phyloP scores from a whole-genome alignment of 2,888 invertebrate genomes.

The Agrochola lychnidis region DNA sequence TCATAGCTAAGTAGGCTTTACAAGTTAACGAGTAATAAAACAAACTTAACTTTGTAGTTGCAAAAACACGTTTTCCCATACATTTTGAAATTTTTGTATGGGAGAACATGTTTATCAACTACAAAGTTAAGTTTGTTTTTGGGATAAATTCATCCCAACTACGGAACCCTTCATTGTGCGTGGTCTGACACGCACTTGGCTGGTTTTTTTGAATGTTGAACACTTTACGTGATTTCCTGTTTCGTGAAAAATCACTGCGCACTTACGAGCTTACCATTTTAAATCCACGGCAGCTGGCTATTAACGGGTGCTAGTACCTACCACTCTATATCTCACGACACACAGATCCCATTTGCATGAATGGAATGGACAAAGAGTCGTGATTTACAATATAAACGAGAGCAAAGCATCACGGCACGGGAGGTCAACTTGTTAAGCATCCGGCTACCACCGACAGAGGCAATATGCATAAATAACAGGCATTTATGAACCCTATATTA shows the following conservation, averaged over 20 bases:
- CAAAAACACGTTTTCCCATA: no score
- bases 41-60: no score
- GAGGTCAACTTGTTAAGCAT: constrained; percentile 81
- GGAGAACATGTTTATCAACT: no score
- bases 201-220: not conserved
- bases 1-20: no score
- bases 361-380: constrained; percentile 74
- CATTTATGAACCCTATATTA: constrained; percentile 46
- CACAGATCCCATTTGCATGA: constrained; percentile 74
- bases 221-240: not conserved
- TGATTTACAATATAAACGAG: constrained; percentile 77
- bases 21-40: no score
- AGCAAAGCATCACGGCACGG: constrained; percentile 74
- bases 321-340: constrained; percentile 73
- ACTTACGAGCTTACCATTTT: not conserved
- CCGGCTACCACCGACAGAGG: constrained; percentile 73
- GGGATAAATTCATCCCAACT: no score
- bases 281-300: not conserved
- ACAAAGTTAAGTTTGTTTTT: no score
- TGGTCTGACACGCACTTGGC: no score
- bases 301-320: constrained; percentile 4
- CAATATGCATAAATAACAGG: constrained; percentile 48
- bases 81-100: no score
- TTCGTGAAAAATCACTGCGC: not conserved
- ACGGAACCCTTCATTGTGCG: no score